Conservation (phyloP, 1,140 invertebrate species). For the Drosophila simulans region DNA sequence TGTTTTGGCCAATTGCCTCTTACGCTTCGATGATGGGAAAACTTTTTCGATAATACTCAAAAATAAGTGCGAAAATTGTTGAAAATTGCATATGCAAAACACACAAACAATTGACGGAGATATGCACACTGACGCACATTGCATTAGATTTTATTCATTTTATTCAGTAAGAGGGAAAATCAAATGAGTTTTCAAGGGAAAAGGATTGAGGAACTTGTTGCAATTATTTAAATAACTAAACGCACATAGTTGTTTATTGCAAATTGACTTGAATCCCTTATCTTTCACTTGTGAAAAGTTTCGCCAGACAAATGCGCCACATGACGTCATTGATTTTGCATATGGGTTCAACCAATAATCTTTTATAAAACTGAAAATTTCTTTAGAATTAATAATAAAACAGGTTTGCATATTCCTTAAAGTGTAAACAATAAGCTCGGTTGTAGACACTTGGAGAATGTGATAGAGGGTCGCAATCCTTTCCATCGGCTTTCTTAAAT, state of each 20-base stretch:
- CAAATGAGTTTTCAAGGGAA: background rate
- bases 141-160: constrained; percentile 61
- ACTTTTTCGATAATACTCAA: constrained; percentile 83
- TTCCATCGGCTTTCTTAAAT: constrained; percentile 67
- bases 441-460: constrained; percentile 1
- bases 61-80: constrained; percentile 79
- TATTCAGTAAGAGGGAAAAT: background rate
- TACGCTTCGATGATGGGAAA: constrained; percentile 74
- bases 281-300: too few species aligned
- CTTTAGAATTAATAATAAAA: background rate
- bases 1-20: constrained; percentile 70
- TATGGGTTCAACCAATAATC: background rate
- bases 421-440: constrained; percentile 24
- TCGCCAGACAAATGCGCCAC: too few species aligned
- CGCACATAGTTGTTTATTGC: background rate
- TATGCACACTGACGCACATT: background rate
- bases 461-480: constrained; percentile 37
- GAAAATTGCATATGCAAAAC: constrained; percentile 56
- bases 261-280: background rate
- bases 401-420: background rate
- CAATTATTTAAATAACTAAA: background rate
- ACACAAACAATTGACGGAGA: constrained; percentile 15
- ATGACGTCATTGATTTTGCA: too few species aligned
- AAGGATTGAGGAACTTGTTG: constrained; percentile 13
- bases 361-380: too few species aligned